These are phyloP conservation scores for Parnassius smintheus DNA, from an alignment of 2,888 invertebrate species.

Conservation along the genomic window DNA sequence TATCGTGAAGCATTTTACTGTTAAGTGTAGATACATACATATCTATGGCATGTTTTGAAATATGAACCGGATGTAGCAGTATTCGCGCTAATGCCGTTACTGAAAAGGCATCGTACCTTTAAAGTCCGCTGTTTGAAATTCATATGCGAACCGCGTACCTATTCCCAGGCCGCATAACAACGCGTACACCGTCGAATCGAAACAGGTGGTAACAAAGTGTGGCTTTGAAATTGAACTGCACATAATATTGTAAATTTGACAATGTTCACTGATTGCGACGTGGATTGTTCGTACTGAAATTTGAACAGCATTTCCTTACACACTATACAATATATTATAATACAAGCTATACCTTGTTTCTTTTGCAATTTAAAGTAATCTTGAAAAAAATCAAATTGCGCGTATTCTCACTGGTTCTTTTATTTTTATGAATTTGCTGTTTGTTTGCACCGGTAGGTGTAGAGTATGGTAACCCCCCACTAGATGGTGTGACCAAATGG, in stretches of 20 bases:
- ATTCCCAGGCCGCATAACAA: constrained; percentile 48
- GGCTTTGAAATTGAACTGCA: constrained; percentile 16
- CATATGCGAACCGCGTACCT: constrained; percentile 48
- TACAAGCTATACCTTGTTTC: constrained; percentile 1
- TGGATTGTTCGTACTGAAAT: constrained; percentile 11
- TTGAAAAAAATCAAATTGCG: too few species aligned
- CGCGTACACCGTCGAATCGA: constrained; percentile 43
- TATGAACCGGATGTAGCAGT: constrained; percentile 30
- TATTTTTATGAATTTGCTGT: too few species aligned
- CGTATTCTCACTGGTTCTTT: too few species aligned
- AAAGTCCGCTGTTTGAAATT: constrained; percentile 34
- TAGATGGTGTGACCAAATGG: too few species aligned
- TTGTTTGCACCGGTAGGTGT: too few species aligned
- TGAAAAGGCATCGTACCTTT: constrained; percentile 37
- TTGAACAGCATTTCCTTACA: not conserved
- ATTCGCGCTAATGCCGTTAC: constrained; percentile 27
- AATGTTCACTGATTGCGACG: constrained; percentile 6
- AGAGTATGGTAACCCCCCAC: too few species aligned
- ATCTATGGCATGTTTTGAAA: constrained; percentile 24
- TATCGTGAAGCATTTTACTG: constrained; percentile 9
- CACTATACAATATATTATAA: too few species aligned
- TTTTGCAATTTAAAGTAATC: not conserved
- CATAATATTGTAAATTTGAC: constrained; percentile 16
- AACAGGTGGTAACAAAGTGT: constrained; percentile 48
- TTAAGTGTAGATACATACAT: constrained; percentile 9